Evolutionary conservation across 2,113 vertebrate species (phyloP).

Genomic region (Cyanoramphus novaezelandiae): DNA sequence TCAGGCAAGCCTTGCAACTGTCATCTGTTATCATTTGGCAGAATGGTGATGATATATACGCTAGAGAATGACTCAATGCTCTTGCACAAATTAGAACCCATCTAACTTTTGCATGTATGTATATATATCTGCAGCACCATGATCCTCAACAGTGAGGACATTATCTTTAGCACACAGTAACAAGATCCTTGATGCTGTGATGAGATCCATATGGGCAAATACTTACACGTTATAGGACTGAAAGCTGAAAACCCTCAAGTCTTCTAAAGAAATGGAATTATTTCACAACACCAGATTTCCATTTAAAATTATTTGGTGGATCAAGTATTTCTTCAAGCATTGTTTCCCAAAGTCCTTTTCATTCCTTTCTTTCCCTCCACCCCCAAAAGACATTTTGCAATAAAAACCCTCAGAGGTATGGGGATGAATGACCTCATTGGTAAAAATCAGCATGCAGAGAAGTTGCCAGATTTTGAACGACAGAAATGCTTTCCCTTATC

Average conservation of each 20-base stretch:
- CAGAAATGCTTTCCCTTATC: neutral
- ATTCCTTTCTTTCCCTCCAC: neutral
- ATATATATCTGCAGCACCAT: neutral
- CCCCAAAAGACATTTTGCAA: neutral
- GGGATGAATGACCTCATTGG: neutral
- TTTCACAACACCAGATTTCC: neutral
- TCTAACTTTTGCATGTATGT: neutral
- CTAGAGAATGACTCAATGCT: conserved; percentile 1
- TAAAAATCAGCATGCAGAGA: neutral
- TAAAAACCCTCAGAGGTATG: neutral
- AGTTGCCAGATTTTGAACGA: neutral
- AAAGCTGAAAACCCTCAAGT: neutral
- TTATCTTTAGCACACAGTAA: neutral
- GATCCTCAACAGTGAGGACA: neutral
- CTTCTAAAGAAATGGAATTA: neutral
- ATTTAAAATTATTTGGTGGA: neutral
- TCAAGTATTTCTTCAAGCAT: neutral
- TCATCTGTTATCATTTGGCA: neutral
- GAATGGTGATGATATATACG: neutral
- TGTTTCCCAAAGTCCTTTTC: neutral
- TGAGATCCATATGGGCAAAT: neutral
- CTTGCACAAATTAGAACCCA: neutral
- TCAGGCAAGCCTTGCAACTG: neutral
- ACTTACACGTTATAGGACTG: neutral
- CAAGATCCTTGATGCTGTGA: neutral